These are phyloP conservation scores for Dromas ardeola DNA, from an alignment of 2,113 vertebrate genomes.

Conservation along the genomic window DNA sequence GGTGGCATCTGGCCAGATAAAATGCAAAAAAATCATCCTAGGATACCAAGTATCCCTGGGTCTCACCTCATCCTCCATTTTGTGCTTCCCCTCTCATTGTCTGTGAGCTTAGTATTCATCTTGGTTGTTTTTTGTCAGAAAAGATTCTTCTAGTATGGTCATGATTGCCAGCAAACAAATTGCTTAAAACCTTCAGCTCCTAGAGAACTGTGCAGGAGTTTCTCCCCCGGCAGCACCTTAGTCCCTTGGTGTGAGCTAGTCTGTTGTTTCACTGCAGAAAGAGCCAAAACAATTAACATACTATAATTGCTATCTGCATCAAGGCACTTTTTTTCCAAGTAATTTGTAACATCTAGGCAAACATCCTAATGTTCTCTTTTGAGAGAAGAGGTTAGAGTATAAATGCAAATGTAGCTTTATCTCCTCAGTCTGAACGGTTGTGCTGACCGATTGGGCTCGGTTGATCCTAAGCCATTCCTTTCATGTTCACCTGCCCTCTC, in stretches of 20 bases:
- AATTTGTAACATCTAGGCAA: not conserved
- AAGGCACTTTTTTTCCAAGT: not conserved
- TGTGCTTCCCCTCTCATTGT: not conserved
- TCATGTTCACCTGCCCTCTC: not conserved
- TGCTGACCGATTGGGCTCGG: not conserved
- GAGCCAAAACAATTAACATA: not conserved
- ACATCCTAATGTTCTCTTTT: not conserved
- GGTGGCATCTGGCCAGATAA: not conserved
- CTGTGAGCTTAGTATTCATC: not conserved
- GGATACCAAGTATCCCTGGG: too few species aligned
- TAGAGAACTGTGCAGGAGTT: fast-evolving
- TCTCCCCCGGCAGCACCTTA: not conserved
- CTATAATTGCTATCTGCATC: not conserved
- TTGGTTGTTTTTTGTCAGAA: not conserved
- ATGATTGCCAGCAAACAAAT: not conserved
- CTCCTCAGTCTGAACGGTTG: not conserved
- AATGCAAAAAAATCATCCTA: not conserved
- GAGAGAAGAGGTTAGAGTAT: not conserved
- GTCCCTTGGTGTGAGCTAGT: not conserved
- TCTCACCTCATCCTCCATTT: not conserved
- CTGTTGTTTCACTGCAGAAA: not conserved
- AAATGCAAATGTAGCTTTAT: not conserved
- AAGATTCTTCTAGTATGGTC: not conserved
- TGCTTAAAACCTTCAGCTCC: not conserved
- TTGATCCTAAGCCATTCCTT: not conserved